Conservation (phyloP, 2,888 invertebrate species). For the Alcis repandata region DNA sequence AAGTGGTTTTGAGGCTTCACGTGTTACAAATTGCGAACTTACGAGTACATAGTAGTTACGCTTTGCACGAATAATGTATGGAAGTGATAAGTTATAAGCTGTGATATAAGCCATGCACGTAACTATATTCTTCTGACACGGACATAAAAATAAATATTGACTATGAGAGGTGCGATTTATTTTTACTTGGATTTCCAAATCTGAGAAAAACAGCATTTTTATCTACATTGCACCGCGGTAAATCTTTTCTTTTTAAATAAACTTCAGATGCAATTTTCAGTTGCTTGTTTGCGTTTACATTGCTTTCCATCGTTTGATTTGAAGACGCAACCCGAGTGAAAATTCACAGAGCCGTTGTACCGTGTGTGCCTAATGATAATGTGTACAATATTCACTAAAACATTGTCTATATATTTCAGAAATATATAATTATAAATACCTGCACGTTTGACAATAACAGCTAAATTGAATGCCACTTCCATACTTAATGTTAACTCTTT, state of each 20-base stretch:
- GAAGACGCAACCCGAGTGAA: too few relatives aligned
- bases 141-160: background rate
- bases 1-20: conserved; percentile 34
- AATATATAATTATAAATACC: background rate
- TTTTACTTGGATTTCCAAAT: too few relatives aligned
- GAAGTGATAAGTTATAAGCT: conserved; percentile 10
- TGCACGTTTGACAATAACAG: background rate
- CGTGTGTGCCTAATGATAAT: too few relatives aligned
- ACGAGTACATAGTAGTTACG: conserved; percentile 18
- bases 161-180: too few relatives aligned
- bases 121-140: background rate
- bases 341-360: too few relatives aligned
- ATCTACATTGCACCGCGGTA: too few relatives aligned
- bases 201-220: too few relatives aligned
- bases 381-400: too few relatives aligned
- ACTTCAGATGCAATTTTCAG: too few relatives aligned
- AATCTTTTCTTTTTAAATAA: too few relatives aligned
- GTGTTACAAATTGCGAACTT: conserved; percentile 30
- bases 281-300: too few relatives aligned
- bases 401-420: background rate
- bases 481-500: conserved; percentile 1
- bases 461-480: background rate
- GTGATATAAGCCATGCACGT: conserved; percentile 9
- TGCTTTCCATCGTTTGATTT: too few relatives aligned
- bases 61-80: conserved; percentile 18